Evolutionary conservation across 2,888 invertebrate genomes (phyloP), one percentile per base, ranked within the genome.

Genomic region (Galerucella nymphaeae): DNA sequence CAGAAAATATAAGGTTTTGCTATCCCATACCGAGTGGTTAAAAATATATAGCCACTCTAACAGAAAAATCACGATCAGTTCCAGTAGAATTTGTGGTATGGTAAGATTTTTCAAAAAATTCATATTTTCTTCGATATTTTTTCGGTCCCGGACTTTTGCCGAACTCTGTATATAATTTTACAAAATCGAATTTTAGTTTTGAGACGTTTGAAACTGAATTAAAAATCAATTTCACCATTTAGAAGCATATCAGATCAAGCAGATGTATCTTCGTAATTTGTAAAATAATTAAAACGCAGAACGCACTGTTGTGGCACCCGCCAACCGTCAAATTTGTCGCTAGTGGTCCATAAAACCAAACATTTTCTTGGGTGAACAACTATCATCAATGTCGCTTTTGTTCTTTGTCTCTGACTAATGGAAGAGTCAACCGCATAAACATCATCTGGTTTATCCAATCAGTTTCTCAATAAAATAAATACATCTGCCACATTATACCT

Each of bases 381-480:
- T 42, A 30, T 63, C 61, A 69, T 10, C 11, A 14, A 14, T 59
- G n/a, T 30, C 11, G 11, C 8, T 59, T 30, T n/a, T 67, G 73
- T 67, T 65, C 71, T 76, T 76, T 74, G 74, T 76, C 70, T 76
- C 72, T 66, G 57, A 64, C 70, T 76, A 70, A 74, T 74, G 72
- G 76, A 76, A 62, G 42, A 62, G 38, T 42, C 42, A 62, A 62
- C 61, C 61, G 61, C 61, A 42, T 62, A 59, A 59, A 59, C n/a
- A 38, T 59, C 59, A 59, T 59, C 59, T 62, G 61, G 59, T 42
- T 62, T 62, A 16, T 18, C 61, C 42, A 42, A 62, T 62, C 48
- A 66, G 57, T 57, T 66, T 66, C 62, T 62, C 53, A 55, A 62
- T 66, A 23, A 41, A 23, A 16, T 55, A 42, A 50, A 66, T 23